Conservation (phyloP, 2,113 vertebrate genomes). For the human (Homo sapiens) region DNA sequence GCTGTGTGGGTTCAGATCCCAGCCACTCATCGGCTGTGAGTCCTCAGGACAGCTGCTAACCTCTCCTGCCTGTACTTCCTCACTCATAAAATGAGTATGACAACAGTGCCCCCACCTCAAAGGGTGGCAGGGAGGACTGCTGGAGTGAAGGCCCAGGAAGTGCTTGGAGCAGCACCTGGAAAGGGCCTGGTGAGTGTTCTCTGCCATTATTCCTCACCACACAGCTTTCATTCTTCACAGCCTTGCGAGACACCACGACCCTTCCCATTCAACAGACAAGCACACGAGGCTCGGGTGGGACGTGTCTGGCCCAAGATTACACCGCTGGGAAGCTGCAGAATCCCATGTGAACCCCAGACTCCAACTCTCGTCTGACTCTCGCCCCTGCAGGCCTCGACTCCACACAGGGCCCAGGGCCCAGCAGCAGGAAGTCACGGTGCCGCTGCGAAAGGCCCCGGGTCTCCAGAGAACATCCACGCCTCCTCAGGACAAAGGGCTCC, state of each 20-base stretch:
- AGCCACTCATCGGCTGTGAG: not conserved
- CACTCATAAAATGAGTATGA: not conserved
- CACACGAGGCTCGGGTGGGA: not conserved
- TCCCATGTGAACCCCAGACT: not conserved
- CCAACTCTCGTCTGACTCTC: not conserved
- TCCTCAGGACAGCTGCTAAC: not conserved
- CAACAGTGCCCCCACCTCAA: not conserved
- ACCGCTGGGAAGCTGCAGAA: not conserved
- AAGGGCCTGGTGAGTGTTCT: not conserved
- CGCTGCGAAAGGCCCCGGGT: not conserved
- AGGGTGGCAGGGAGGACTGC: not conserved
- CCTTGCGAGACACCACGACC: not conserved
- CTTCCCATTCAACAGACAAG: not conserved
- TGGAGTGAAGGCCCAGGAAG: not conserved
- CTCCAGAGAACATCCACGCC: not conserved
- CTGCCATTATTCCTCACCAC: too few species aligned
- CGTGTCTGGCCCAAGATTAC: not conserved
- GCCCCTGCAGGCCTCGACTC: not conserved
- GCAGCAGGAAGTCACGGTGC: not conserved
- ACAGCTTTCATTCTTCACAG: not conserved
- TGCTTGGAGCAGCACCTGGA: too few species aligned
- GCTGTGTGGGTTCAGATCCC: not conserved
- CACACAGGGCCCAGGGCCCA: not conserved
- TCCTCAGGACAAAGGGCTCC: not conserved
- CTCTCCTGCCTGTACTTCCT: not conserved